phyloP scores from a whole-genome alignment of 2,888 invertebrate species.

The Anticlea derivata region DNA sequence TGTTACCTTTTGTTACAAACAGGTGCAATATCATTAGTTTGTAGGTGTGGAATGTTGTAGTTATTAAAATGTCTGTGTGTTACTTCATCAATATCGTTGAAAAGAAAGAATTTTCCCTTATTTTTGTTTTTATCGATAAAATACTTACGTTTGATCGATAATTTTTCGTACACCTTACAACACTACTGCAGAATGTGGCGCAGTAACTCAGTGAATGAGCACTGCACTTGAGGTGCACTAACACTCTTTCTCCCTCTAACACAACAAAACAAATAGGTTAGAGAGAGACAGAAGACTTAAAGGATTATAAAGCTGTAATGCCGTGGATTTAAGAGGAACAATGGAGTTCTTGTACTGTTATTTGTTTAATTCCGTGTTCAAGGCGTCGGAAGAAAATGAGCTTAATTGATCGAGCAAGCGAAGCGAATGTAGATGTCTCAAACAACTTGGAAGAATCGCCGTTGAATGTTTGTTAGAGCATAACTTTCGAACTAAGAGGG shows the following conservation, averaged over 20 bases:
- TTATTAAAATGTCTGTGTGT: neutral
- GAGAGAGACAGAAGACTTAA: conserved; percentile 49
- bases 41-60: conserved; percentile 4
- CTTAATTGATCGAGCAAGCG: neutral
- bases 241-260: conserved; percentile 21
- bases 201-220: conserved; percentile 77
- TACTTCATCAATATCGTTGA: no score
- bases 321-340: conserved; percentile 52
- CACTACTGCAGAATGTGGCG: conserved; percentile 76
- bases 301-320: conserved; percentile 74
- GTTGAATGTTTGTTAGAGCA: no score
- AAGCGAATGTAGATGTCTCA: no score
- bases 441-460: no score
- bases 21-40: neutral
- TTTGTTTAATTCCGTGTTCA: conserved; percentile 38
- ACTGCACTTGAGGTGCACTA: conserved; percentile 46
- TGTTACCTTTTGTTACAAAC: neutral
- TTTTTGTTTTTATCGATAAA: conserved; percentile 17
- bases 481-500: no score
- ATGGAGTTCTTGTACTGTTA: conserved; percentile 43
- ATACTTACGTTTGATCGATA: conserved; percentile 38
- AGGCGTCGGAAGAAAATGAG: conserved; percentile 13
- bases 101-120: no score
- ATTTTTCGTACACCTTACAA: conserved; percentile 35
- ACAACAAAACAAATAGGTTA: conserved; percentile 9